Evolutionary conservation across 2,797 vertebrate species (phyloP), one percentile per base, ranked within the genome.

Genomic region (Phataginus tetradactyla): DNA sequence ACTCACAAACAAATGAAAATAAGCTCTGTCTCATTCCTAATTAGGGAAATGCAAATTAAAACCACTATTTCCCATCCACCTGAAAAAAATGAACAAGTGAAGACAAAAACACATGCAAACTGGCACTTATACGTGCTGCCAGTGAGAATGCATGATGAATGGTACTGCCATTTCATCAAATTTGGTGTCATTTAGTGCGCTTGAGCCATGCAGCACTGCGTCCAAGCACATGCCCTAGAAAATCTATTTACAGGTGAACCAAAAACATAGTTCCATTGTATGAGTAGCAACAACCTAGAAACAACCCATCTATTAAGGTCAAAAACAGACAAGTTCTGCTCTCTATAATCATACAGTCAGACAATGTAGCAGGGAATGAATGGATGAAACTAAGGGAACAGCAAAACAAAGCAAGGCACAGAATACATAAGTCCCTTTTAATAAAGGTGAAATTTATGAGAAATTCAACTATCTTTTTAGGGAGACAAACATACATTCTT

Each of bases 401-500:
- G 1, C 1, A n/a, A 27, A 37, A 61, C 81, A 49, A 72, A 55
- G 32, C 9, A 63, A 94, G 29, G 59, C 49, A 85, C 3, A 78
- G 5, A 83, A 72, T 72, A 79, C 4, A 51, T 34, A 53, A 68
- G 17, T 71, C 10, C 59, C 51, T 69, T 45, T 49, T 69, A 2
- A 14, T 39, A n/a, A 74, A 53, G 29, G 71, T 93, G 42, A 53
- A 89, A 81, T 74, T 64, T 55, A 91, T 0, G 6, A 45, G 74
- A 89, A 94, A 90, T 29, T 79, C 51, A 86, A 95, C 69, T 86
- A 78, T 45, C 34, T 88, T 94, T 66, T 63, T 49, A 88, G 6
- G 13, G 20, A 92, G 61, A 94, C 18, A 92, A 79, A 66, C 11
- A 88, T 7, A 75, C 13, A 51, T 57, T 81, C 57, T 64, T 11